Conservation (phyloP, 1,140 invertebrate genomes). For the Drosophila takahashii region DNA sequence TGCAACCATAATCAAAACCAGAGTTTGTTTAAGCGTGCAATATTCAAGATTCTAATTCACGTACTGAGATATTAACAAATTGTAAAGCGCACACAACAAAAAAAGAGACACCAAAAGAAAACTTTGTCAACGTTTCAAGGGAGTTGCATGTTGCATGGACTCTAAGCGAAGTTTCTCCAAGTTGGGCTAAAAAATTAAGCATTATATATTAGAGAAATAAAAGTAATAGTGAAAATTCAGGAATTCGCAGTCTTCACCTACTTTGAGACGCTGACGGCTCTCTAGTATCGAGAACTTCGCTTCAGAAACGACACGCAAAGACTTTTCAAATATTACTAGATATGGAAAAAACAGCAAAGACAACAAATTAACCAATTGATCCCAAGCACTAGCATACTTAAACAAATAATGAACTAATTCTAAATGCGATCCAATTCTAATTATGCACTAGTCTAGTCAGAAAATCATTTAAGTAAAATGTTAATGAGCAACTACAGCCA, state of each 20-base stretch:
- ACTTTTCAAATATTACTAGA: constrained; percentile 15
- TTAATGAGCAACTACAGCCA: constrained; percentile 61
- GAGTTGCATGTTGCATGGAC: background rate
- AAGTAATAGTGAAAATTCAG: constrained; percentile 11
- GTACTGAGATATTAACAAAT: constrained; percentile 37
- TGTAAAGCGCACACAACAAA: constrained; percentile 66
- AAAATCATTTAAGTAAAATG: constrained; percentile 74
- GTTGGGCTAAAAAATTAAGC: background rate
- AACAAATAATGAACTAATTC: constrained; percentile 44
- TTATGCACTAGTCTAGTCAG: constrained; percentile 77
- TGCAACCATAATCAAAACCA: constrained; percentile 60
- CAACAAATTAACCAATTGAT: constrained; percentile 23
- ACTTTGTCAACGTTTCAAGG: constrained; percentile 3
- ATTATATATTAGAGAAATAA: constrained; percentile 1
- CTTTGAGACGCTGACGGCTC: constrained; percentile 8
- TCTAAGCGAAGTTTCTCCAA: constrained; percentile 12
- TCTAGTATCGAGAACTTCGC: constrained; percentile 23
- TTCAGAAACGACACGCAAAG: constrained; percentile 10
- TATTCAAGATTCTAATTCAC: constrained; percentile 46
- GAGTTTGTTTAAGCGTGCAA: constrained; percentile 46
- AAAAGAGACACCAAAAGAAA: constrained; percentile 22
- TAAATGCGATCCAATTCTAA: constrained; percentile 69
- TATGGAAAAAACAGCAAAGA: constrained; percentile 9
- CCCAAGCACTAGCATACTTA: constrained; percentile 56
- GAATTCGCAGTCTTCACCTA: background rate